phyloP scores from a whole-genome alignment of 2,888 invertebrate species.

The Monoplex corrugatus region DNA sequence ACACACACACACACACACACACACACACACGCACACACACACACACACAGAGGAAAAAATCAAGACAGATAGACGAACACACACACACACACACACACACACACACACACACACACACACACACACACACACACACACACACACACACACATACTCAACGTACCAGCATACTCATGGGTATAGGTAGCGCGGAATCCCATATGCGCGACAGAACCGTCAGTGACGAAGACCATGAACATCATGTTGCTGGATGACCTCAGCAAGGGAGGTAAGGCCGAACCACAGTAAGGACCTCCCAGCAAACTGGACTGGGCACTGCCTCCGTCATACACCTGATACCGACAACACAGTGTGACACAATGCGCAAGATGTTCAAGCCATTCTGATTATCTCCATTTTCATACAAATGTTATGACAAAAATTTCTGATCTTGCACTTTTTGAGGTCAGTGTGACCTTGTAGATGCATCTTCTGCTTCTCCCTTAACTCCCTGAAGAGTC shows the following conservation, averaged over 20 bases:
- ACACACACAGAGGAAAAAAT: not conserved
- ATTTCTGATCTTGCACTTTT: too few species aligned
- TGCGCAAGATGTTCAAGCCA: too few species aligned
- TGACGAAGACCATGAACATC: constrained; percentile 83
- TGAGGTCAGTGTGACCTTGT: too few species aligned
- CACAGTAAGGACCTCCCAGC: constrained; percentile 90
- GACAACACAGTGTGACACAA: not conserved
- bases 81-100: not conserved
- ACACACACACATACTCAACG: not conserved
- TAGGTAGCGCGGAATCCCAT: constrained; percentile 87
- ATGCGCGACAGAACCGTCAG: constrained; percentile 83
- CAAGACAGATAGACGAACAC: not conserved
- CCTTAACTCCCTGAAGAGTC: too few species aligned
- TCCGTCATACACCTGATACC: constrained; percentile 87
- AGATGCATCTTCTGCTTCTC: too few species aligned
- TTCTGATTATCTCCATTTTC: too few species aligned
- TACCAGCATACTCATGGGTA: constrained; percentile 58
- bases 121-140: constrained; percentile 26
- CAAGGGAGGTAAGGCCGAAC: constrained; percentile 85
- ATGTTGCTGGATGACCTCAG: constrained; percentile 84
- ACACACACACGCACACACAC: not conserved
- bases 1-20: constrained; percentile 4
- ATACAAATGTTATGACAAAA: too few species aligned
- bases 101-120: not conserved
- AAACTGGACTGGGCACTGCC: constrained; percentile 89